Evolutionary conservation across 2,797 vertebrate species (phyloP), one percentile per base, ranked within the genome.

Genomic region (Pipistrellus pygmaeus): DNA sequence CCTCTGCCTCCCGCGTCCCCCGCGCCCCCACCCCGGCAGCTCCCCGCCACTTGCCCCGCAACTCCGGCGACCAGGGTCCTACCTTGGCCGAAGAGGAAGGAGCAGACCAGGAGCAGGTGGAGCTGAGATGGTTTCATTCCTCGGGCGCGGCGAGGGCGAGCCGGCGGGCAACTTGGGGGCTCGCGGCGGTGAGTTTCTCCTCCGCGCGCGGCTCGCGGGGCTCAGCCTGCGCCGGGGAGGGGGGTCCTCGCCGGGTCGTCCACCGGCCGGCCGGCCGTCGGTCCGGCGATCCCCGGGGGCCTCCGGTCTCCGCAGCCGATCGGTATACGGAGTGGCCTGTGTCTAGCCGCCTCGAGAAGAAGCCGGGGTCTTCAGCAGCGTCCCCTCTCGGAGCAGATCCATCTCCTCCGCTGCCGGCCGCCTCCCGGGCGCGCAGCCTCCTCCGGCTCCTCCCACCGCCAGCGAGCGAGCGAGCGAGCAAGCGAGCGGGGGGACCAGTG

Each of bases 91-190:
- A 98, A 97, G 5, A 98, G 97, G 94, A 98, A 95, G 97, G 96
- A 97, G 38, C 96, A 97, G 96, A 97, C 84, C 73, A 98, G 97
- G 86, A 98, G 97, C 94, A 98, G 97, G 89, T 97, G 96, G 80
- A 97, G 98, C 98, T 98, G 98, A 93, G 98, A 88, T 97, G 98
- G 97, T 97, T 93, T 98, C 98, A 98, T 98, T 98, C 98, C 98
- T 98, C 89, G 91, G 91, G 97, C 96, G 96, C 91, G 32, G 94
- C 75, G n/a, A 90, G 81, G 73, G 60, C 46, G 53, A 91, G 92
- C 27, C 66, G 66, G 92, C 27, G 35, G 92, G 91, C 83, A 97
- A 98, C 90, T 97, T 98, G 93, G 44, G 44, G 92, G 55, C 13
- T 73, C 44, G 86, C 95, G 68, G 86, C 95, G 68, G 72, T 72